A percentile compares a stretch with the other conserved stretches of the same genome.
phyloP scores from a whole-genome alignment of 2,113 vertebrate species.

The Microcebus jonahi region DNA sequence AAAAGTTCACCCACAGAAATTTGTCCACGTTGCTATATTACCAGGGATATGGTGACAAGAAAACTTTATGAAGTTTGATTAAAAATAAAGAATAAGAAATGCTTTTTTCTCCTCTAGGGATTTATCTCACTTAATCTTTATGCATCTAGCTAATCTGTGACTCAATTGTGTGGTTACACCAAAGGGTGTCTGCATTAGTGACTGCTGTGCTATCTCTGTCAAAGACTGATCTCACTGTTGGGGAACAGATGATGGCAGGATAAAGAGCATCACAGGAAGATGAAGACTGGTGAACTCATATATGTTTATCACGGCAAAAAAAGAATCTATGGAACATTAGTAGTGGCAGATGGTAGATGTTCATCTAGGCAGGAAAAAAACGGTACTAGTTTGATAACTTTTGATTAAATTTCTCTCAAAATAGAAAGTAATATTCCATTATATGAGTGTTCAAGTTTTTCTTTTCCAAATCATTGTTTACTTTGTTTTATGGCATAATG shows the following conservation, averaged over 20 bases:
- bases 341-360: background rate
- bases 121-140: slow-evolving; percentile 1
- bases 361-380: background rate
- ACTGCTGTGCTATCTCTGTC: background rate
- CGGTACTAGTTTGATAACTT: background rate
- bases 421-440: background rate
- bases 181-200: background rate
- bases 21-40: background rate
- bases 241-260: background rate
- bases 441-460: background rate
- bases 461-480: slow-evolving; percentile 21
- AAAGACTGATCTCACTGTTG: background rate
- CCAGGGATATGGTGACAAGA: background rate
- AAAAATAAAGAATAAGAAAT: background rate
- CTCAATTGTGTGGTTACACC: background rate
- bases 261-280: background rate
- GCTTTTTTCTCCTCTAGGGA: background rate
- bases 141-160: background rate
- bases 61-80: slow-evolving; percentile 34
- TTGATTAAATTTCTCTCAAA: slow-evolving; percentile 20
- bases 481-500: background rate
- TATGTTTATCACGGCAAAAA: background rate
- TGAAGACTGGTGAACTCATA: background rate
- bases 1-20: background rate
- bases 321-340: background rate